Evolutionary conservation across 2,888 invertebrate species (phyloP).

Genomic region (Cataglyphis altisquamis): DNA sequence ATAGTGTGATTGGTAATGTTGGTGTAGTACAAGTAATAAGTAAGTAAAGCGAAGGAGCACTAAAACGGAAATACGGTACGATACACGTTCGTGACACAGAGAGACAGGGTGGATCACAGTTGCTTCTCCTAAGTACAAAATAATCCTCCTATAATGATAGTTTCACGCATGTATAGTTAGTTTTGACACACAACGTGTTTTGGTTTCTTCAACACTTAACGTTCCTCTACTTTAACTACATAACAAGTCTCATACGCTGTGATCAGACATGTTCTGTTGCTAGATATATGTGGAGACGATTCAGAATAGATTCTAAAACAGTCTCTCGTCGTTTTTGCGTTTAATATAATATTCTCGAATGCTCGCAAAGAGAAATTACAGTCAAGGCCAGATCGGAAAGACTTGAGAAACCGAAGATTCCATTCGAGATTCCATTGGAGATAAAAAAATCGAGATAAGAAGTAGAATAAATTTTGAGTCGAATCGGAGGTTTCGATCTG

Average conservation of each 20-base stretch:
- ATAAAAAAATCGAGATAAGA: not conserved
- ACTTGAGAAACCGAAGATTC: not conserved
- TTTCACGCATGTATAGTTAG: slow-evolving; percentile 18
- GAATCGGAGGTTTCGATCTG: slow-evolving; percentile 21
- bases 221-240: slow-evolving; percentile 42
- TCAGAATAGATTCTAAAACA: slow-evolving; percentile 30
- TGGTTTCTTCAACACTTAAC: slow-evolving; percentile 25
- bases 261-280: slow-evolving; percentile 49
- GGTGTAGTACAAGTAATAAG: slow-evolving; percentile 39
- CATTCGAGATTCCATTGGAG: not conserved
- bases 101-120: slow-evolving; percentile 25
- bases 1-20: slow-evolving; percentile 53
- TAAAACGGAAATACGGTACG: slow-evolving; percentile 34
- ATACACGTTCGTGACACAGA: slow-evolving; percentile 43
- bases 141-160: slow-evolving; percentile 8
- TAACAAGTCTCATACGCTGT: slow-evolving; percentile 40
- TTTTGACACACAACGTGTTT: slow-evolving; percentile 7
- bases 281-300: slow-evolving; percentile 35
- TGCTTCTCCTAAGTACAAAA: slow-evolving; percentile 23
- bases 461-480: slow-evolving; percentile 1
- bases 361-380: not conserved
- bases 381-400: slow-evolving; percentile 42
- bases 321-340: slow-evolving; percentile 20
- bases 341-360: not conserved
- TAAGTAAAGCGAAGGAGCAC: slow-evolving; percentile 47